Percentiles rank a stretch among this genome's conserved stretches.
Conservation (phyloP, 2,113 vertebrate species). For the Henicopernis longicauda region DNA sequence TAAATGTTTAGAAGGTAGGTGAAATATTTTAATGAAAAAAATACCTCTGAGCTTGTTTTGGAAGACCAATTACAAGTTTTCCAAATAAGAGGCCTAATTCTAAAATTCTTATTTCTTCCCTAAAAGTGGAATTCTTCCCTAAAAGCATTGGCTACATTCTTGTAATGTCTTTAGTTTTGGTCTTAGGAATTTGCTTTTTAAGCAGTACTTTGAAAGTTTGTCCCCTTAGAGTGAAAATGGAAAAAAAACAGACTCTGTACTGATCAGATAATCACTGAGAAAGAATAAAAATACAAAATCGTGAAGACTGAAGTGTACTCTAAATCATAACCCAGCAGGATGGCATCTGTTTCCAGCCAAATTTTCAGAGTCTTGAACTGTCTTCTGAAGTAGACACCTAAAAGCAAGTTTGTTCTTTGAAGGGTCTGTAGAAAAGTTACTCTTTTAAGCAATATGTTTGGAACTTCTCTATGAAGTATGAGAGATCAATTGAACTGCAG, state of each 20-base stretch:
- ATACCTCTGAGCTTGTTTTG: not conserved
- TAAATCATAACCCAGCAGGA: not conserved
- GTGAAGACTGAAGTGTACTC: not conserved
- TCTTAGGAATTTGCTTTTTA: not conserved
- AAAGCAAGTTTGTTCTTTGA: not conserved
- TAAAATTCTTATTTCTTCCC: not conserved
- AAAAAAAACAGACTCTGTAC: not conserved
- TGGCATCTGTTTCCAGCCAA: not conserved
- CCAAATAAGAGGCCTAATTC: not conserved
- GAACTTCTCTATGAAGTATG: not conserved
- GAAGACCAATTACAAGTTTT: not conserved
- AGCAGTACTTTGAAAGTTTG: not conserved
- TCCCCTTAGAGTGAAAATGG: not conserved
- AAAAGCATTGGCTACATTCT: not conserved
- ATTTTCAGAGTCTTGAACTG: not conserved
- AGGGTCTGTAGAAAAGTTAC: not conserved
- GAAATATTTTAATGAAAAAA: not conserved
- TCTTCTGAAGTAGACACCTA: not conserved
- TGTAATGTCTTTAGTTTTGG: not conserved
- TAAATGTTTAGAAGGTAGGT: not conserved
- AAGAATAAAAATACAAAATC: not conserved
- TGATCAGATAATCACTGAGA: not conserved
- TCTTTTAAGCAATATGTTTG: not conserved
- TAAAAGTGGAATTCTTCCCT: not conserved
- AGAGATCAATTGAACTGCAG: not conserved